phyloP scores from a whole-genome alignment of 2,888 invertebrate genomes.

The Drosophila meridionalis region DNA sequence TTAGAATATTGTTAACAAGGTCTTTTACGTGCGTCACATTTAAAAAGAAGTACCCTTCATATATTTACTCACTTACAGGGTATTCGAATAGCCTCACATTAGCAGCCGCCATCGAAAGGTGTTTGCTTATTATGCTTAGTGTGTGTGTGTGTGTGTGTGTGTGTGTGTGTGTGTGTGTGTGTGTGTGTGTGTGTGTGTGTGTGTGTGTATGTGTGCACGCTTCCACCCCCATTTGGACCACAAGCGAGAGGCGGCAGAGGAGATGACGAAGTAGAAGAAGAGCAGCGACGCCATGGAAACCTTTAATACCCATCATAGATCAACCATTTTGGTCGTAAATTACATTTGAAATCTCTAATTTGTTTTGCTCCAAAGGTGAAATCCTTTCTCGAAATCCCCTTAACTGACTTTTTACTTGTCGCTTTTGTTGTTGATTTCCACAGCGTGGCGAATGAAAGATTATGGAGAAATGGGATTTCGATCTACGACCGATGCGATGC shows the following conservation, averaged over 20 bases:
- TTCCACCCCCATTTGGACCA: conserved; percentile 42
- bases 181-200: conserved; percentile 7
- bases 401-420: conserved; percentile 44
- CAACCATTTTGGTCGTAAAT: conserved; percentile 82
- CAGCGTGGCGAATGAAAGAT: conserved; percentile 38
- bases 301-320: conserved; percentile 80
- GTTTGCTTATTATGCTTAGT: conserved; percentile 36
- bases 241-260: conserved; percentile 22
- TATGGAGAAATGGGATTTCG: conserved; percentile 32
- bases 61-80: neutral
- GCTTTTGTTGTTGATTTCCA: conserved; percentile 43
- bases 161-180: conserved; percentile 5
- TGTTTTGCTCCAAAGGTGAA: conserved; percentile 79
- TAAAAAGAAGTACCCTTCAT: no score
- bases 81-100: neutral
- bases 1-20: no score
- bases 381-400: conserved; percentile 72
- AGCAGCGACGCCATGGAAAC: conserved; percentile 63
- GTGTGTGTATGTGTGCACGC: conserved; percentile 4
- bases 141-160: conserved; percentile 4
- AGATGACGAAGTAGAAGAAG: conserved; percentile 25
- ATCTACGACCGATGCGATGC: conserved; percentile 19
- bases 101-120: conserved; percentile 5
- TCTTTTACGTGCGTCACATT: no score
- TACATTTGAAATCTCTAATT: conserved; percentile 83